These are phyloP conservation scores for Drosophila sproati DNA, from an alignment of 1,140 invertebrate genomes.

Conservation along the genomic window DNA sequence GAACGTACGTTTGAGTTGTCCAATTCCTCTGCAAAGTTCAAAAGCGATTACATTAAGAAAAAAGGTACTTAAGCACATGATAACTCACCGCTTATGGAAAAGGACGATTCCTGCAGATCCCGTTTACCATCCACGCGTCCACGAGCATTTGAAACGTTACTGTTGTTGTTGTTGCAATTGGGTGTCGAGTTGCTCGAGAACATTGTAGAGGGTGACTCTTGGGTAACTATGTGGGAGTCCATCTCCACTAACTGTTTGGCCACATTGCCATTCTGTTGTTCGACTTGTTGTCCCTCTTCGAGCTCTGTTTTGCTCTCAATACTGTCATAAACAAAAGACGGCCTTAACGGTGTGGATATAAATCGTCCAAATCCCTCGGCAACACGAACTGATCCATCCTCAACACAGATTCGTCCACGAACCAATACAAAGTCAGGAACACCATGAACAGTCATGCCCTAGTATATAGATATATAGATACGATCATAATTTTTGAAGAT, in stretches of 20 bases:
- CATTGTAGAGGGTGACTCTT: slow-evolving; percentile 59
- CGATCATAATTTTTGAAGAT: not conserved
- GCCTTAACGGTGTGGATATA: slow-evolving; percentile 85
- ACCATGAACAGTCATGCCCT: slow-evolving; percentile 92
- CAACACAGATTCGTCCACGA: slow-evolving; percentile 95
- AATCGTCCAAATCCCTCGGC: slow-evolving; percentile 91
- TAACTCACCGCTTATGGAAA: slow-evolving; percentile 94
- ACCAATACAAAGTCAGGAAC: slow-evolving; percentile 96
- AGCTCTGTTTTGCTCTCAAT: slow-evolving; percentile 56
- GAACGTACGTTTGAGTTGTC: slow-evolving; percentile 87
- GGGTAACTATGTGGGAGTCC: slow-evolving; percentile 69
- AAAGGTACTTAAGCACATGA: not conserved
- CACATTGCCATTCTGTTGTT: slow-evolving; percentile 52
- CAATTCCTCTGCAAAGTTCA: slow-evolving; percentile 87
- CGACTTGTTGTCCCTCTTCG: slow-evolving; percentile 52
- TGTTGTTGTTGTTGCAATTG: slow-evolving; percentile 71
- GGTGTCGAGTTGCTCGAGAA: slow-evolving; percentile 44
- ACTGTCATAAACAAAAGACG: slow-evolving; percentile 85
- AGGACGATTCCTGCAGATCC: slow-evolving; percentile 96
- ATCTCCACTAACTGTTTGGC: slow-evolving; percentile 83
- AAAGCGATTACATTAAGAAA: not conserved
- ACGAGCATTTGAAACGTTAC: slow-evolving; percentile 88
- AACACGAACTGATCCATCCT: slow-evolving; percentile 94
- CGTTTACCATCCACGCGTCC: slow-evolving; percentile 91
- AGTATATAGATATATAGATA: not conserved